Percentiles rank a stretch among this genome's conserved stretches.
These are phyloP conservation scores for Drosophila mercatorum DNA, from an alignment of 2,888 invertebrate genomes.

Conservation along the genomic window DNA sequence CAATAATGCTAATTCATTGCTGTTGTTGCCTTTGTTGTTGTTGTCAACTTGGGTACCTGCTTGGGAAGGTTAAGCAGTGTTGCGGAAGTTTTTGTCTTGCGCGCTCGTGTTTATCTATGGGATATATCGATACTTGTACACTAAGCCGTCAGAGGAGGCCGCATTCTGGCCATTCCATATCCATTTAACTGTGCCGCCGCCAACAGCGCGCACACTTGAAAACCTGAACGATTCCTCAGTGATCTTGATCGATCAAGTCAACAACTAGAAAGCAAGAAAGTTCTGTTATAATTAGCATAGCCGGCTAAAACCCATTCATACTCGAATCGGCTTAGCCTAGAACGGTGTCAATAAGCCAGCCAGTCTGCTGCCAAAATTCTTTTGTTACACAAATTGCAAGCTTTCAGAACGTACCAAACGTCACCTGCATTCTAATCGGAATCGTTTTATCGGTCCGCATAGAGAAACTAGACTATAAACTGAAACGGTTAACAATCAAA, in stretches of 20 bases:
- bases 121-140: slow-evolving; percentile 62
- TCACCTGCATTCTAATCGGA: slow-evolving; percentile 6
- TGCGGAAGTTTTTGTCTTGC: slow-evolving; percentile 64
- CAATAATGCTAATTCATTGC: slow-evolving; percentile 50
- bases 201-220: slow-evolving; percentile 28
- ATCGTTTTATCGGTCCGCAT: slow-evolving; percentile 12
- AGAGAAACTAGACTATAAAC: slow-evolving; percentile 12
- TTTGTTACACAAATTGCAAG: slow-evolving; percentile 38
- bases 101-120: slow-evolving; percentile 65
- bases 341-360: slow-evolving; percentile 12
- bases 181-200: slow-evolving; percentile 59
- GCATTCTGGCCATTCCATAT: slow-evolving; percentile 29
- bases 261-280: slow-evolving; percentile 25
- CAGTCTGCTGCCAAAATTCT: slow-evolving; percentile 18
- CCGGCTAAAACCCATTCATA: slow-evolving; percentile 26
- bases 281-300: slow-evolving; percentile 47
- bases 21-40: slow-evolving; percentile 31
- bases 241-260: slow-evolving; percentile 12
- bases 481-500: slow-evolving; percentile 7
- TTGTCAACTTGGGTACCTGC: slow-evolving; percentile 46
- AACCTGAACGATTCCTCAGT: slow-evolving; percentile 28
- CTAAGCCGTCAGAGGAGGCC: slow-evolving; percentile 57
- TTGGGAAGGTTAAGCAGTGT: slow-evolving; percentile 61
- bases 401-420: slow-evolving; percentile 16
- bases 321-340: slow-evolving; percentile 23